A percentile compares a stretch with the other conserved stretches of the same genome.
phyloP scores from a whole-genome alignment of 2,888 invertebrate species.

The Sturmia bella region DNA sequence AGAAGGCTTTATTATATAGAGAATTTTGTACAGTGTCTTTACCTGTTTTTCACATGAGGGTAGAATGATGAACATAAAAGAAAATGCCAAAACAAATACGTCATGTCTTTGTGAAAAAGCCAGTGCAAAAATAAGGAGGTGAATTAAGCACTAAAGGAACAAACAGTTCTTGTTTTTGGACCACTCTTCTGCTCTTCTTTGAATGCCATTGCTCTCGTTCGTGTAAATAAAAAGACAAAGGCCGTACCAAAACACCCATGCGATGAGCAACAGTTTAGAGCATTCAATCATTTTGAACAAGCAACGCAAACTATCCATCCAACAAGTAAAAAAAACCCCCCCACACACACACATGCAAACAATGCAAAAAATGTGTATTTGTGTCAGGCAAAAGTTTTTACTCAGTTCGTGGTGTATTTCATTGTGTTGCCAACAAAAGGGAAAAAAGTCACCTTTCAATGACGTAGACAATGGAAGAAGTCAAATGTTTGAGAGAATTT shows the following conservation, averaged over 20 bases:
- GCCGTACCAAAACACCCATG: constrained; percentile 31
- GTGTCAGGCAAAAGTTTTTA: constrained; percentile 21
- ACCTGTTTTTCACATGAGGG: constrained; percentile 36
- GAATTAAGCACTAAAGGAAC: constrained; percentile 22
- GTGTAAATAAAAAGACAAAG: constrained; percentile 33
- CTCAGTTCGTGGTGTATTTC: constrained; percentile 47
- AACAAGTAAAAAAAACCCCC: constrained; percentile 56
- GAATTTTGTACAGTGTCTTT: constrained; percentile 38
- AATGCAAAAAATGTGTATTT: constrained; percentile 4
- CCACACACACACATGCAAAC: not conserved
- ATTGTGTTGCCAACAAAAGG: constrained; percentile 43
- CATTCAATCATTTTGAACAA: constrained; percentile 21
- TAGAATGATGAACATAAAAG: constrained; percentile 28
- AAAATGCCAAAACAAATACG: constrained; percentile 61
- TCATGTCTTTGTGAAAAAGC: constrained; percentile 17
- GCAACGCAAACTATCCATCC: constrained; percentile 59
- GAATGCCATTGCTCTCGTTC: not conserved
- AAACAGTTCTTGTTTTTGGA: constrained; percentile 36
- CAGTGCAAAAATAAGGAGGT: constrained; percentile 17
- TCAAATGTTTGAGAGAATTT: constrained; percentile 45
- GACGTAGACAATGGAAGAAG: constrained; percentile 55
- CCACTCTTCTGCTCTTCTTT: constrained; percentile 19
- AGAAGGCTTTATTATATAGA: too few species aligned
- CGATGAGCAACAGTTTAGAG: constrained; percentile 66
- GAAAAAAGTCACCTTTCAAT: constrained; percentile 66